Evolutionary conservation across 2,888 invertebrate genomes (phyloP).

Genomic region (Ashinkailepas kermadecensis): DNA sequence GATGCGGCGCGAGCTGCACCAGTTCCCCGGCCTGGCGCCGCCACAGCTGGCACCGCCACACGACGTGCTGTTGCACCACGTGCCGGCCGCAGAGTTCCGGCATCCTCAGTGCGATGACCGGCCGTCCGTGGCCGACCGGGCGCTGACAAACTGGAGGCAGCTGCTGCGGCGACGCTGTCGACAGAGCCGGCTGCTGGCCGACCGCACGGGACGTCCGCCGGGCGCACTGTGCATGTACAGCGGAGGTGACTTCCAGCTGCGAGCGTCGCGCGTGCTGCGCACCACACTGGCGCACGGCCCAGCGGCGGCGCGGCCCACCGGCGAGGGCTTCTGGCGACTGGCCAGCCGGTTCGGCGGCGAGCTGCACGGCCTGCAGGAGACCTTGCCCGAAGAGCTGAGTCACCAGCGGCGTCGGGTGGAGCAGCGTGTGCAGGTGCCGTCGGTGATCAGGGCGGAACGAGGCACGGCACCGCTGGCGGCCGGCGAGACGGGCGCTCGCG

Average conservation of each 20-base stretch:
- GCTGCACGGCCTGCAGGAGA: constrained; percentile 14
- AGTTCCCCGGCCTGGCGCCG: constrained; percentile 7
- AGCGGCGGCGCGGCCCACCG: neutral
- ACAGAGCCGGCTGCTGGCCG: neutral
- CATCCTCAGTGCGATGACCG: neutral
- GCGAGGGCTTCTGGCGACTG: constrained; percentile 8
- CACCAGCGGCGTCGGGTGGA: neutral
- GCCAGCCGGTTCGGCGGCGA: constrained; percentile 14
- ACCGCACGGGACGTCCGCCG: neutral
- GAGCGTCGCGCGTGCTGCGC: neutral
- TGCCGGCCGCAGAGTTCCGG: neutral
- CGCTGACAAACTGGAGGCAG: neutral
- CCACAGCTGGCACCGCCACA: neutral
- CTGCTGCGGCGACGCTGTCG: neutral
- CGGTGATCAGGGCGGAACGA: neutral
- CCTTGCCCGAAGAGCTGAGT: neutral
- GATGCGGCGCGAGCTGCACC: neutral
- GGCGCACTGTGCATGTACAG: neutral
- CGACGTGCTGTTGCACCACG: neutral
- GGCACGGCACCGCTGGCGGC: constrained; percentile 1
- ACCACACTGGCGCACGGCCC: neutral
- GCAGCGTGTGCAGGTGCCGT: neutral
- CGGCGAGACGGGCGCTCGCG: neutral
- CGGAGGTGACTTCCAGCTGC: constrained; percentile 5
- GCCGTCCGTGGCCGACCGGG: neutral